These are phyloP conservation scores for Poeciliopsis paucimaculata DNA, from an alignment of 2,797 vertebrate species.

Conservation along the genomic window DNA sequence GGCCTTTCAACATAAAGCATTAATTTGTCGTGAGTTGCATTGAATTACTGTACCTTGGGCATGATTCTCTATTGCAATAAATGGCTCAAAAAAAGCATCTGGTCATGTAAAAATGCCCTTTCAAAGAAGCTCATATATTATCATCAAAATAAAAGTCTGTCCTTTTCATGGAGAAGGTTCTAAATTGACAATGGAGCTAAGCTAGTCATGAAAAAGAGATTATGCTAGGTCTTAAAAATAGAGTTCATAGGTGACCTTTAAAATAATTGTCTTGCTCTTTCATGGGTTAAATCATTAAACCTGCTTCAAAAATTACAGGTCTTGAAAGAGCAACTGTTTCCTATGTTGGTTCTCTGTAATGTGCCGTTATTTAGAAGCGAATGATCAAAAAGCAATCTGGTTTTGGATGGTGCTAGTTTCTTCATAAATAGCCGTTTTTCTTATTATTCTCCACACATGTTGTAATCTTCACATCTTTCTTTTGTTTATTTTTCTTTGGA, in stretches of 20 bases:
- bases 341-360: not conserved
- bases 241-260: slow-evolving; percentile 1
- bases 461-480: not conserved
- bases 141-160: not conserved
- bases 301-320: not conserved
- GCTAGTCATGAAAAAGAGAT: slow-evolving; percentile 4
- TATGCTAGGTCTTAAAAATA: not conserved
- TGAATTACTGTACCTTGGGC: not conserved
- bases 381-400: not conserved
- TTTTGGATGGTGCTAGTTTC: not conserved
- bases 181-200: not conserved
- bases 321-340: not conserved
- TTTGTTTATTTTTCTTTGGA: not conserved
- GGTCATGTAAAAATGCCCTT: not conserved
- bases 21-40: not conserved
- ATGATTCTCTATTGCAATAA: not conserved
- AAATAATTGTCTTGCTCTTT: slow-evolving; percentile 7
- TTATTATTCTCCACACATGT: not conserved
- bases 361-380: not conserved
- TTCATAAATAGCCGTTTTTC: not conserved
- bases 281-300: not conserved
- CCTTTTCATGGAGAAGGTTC: not conserved
- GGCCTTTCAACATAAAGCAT: not conserved
- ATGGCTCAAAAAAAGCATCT: not conserved
- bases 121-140: not conserved